Base-by-base conservation (phyloP, 2,888 invertebrate genomes). In the Pheosia gnoma region DNA sequence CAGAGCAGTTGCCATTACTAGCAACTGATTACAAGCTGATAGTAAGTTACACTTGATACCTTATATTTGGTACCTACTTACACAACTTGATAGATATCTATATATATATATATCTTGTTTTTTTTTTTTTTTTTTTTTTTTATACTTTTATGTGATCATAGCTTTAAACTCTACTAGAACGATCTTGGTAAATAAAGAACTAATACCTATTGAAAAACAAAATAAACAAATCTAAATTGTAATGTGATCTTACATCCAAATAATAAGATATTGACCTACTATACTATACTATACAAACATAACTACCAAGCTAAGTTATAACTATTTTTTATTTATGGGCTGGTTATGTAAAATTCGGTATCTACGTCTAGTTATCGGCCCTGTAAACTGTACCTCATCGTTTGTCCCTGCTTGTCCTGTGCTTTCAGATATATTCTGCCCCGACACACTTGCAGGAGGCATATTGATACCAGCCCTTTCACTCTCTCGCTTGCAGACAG, bases 381-480 rank as follows among this genome's bases (percentile, higher is more conserved):
- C 45, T 45, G 45, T 45, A n/a, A n/a, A n/a, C 45, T 8, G 45
- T 45, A 45, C 45, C 9, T 4, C 9, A 8, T 45, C 45, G 45
- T 45, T 45, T 10, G 9, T 7, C 45, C 45, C 45, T 45, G 45
- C 45, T 45, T 45, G 45, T 10, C 39, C 39, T 39, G 45, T 8
- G 9, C 45, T 4, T 10, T 8, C 45, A 8, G 45, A 4, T 10
- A 10, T 45, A 8, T 10, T 10, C 45, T 45, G 45, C 8, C 45
- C 45, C 3, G 45, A 45, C 45, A 9, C 45, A 45, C 45, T 45
- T 10, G 45, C 45, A 45, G 9, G 9, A 45, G 45, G 45, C 45
- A 45, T 10, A 45, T 9, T 45, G 45, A 9, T 45, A 66, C 57
- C 25, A 67, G 47, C 41, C 65, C 7, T 45, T 8, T 45, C 45